Percentiles rank a stretch among this genome's conserved stretches.
Conservation (phyloP, 2,888 invertebrate genomes). For the Seladonia tumulorum region DNA sequence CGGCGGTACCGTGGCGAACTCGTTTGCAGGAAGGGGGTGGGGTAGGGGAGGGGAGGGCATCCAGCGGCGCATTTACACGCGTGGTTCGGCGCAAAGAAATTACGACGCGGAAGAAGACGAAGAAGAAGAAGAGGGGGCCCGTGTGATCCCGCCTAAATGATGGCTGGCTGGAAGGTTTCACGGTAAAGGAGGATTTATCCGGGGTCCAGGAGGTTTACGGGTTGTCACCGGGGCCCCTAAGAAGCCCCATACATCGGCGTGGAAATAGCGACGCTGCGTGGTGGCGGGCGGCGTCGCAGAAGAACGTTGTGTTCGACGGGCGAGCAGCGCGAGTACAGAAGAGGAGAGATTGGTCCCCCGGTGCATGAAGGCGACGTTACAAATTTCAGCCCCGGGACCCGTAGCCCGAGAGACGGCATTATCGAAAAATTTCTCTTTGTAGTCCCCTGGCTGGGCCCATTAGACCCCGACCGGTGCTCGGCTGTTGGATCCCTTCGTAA, state of each 20-base stretch:
- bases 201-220: slow-evolving; percentile 45
- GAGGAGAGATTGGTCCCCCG: slow-evolving; percentile 30
- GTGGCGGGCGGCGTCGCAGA: background rate
- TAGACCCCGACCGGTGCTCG: slow-evolving; percentile 20
- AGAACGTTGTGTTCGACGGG: background rate
- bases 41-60: slow-evolving; percentile 18
- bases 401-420: slow-evolving; percentile 22
- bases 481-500: background rate
- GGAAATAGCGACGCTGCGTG: slow-evolving; percentile 27
- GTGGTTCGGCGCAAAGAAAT: slow-evolving; percentile 56
- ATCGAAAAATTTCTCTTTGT: slow-evolving; percentile 59
- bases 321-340: background rate
- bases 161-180: slow-evolving; percentile 58
- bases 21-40: background rate
- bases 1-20: background rate
- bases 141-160: slow-evolving; percentile 61
- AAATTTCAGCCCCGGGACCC: slow-evolving; percentile 35
- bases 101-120: slow-evolving; percentile 62
- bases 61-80: slow-evolving; percentile 49
- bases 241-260: slow-evolving; percentile 44
- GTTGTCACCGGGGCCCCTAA: slow-evolving; percentile 50
- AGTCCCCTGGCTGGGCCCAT: slow-evolving; percentile 38
- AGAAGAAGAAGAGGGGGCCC: slow-evolving; percentile 25
- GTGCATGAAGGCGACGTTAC: slow-evolving; percentile 27
- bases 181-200: slow-evolving; percentile 65